Evolutionary conservation across 2,113 vertebrate species (phyloP).

Genomic region (Gambusia holbrooki): DNA sequence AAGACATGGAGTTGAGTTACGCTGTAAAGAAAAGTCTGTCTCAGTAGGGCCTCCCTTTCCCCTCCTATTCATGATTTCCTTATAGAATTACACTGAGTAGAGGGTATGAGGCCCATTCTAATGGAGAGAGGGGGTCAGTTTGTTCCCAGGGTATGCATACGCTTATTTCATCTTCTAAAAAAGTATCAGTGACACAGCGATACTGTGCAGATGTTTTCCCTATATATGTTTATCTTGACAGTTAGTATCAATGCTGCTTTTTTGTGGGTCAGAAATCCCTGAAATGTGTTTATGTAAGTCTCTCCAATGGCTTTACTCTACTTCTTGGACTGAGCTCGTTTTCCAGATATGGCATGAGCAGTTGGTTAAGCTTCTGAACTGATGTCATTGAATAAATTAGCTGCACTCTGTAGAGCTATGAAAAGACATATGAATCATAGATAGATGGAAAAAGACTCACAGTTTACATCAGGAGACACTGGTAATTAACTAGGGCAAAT

Average conservation of each 20-base stretch:
- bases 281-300: background rate
- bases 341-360: no score
- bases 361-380: constrained; percentile 7
- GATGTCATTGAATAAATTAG: background rate
- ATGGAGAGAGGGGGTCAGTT: constrained; percentile 9
- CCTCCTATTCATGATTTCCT: constrained; percentile 69
- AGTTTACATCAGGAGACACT: background rate
- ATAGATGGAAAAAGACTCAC: constrained; percentile 33
- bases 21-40: constrained; percentile 63
- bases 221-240: background rate
- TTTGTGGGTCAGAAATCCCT: background rate
- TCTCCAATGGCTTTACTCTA: background rate
- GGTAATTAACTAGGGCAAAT: background rate
- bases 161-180: constrained; percentile 35
- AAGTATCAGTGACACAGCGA: background rate
- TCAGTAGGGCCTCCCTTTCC: constrained; percentile 62
- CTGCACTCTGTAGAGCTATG: constrained; percentile 27
- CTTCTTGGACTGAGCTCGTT: no score
- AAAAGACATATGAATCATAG: constrained; percentile 6
- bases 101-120: constrained; percentile 16
- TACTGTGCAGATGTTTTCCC: background rate
- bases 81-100: constrained; percentile 64
- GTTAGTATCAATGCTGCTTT: background rate
- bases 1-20: constrained; percentile 74
- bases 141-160: constrained; percentile 60